Evolutionary conservation across 2,797 vertebrate species (phyloP).

Genomic region (Chrysolophus pictus): DNA sequence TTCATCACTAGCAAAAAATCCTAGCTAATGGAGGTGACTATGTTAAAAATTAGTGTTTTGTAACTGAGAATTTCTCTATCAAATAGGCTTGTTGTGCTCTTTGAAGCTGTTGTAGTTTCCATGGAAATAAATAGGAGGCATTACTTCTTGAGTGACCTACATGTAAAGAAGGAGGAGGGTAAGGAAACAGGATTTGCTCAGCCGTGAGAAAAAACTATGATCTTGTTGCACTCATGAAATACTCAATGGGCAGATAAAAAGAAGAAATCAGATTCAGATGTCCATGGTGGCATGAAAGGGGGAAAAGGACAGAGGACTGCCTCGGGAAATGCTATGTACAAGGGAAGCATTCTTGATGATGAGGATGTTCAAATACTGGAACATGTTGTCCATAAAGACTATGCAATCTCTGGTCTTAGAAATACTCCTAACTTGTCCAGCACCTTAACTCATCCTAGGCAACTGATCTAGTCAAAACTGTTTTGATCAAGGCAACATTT

Average conservation of each 20-base stretch:
- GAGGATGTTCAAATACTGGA: background rate
- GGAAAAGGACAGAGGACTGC: background rate
- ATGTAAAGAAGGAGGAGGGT: background rate
- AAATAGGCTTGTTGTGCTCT: background rate
- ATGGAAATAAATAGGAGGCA: background rate
- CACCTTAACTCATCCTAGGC: background rate
- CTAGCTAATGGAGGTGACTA: background rate
- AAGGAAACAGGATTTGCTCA: background rate
- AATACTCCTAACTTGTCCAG: background rate
- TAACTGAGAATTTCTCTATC: background rate
- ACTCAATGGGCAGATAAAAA: accelerated
- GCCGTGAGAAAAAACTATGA: background rate
- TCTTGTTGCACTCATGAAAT: background rate
- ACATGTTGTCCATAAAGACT: background rate
- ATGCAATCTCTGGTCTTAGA: background rate
- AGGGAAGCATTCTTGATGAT: background rate
- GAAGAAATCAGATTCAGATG: background rate
- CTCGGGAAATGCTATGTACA: background rate
- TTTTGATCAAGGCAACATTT: background rate
- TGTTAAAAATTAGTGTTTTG: background rate
- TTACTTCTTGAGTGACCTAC: background rate
- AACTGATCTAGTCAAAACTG: background rate
- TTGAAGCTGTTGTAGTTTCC: background rate
- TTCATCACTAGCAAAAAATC: background rate
- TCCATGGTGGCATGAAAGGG: accelerated